These are phyloP conservation scores for Anastrepha ludens DNA, from an alignment of 1,140 invertebrate genomes.

Conservation along the genomic window DNA sequence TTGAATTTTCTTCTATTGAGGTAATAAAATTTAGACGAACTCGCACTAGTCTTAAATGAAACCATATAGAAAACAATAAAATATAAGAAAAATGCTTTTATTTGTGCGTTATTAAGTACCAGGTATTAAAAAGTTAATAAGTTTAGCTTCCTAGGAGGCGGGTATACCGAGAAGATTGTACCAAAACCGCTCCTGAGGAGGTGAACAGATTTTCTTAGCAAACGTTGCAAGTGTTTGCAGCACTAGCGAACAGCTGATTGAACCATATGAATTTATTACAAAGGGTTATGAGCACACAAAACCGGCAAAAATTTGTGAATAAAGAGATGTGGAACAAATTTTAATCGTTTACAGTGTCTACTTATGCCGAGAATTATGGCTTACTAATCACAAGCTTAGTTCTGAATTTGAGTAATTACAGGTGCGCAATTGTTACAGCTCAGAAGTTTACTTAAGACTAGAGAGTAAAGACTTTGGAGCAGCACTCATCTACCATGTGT, in stretches of 20 bases:
- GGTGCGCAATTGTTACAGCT: too few species aligned
- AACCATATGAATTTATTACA: background rate
- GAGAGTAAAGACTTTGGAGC: background rate
- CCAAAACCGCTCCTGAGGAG: background rate
- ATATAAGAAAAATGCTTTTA: too few species aligned
- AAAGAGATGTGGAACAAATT: background rate
- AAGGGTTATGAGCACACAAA: background rate
- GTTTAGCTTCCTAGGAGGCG: too few species aligned
- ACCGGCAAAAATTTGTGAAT: background rate
- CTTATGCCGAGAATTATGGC: background rate
- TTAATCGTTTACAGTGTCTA: background rate
- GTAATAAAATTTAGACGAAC: too few species aligned
- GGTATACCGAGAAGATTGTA: too few species aligned
- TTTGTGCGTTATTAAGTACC: too few species aligned
- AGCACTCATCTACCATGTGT: background rate
- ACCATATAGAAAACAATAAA: too few species aligned
- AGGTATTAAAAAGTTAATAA: too few species aligned
- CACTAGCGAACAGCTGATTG: constrained; percentile 38
- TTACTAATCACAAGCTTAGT: background rate
- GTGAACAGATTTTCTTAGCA: background rate
- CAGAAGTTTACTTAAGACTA: too few species aligned
- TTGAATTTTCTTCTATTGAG: too few species aligned
- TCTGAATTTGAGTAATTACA: background rate
- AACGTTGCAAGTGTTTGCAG: background rate
- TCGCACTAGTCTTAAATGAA: too few species aligned